phyloP scores from a whole-genome alignment of 2,797 vertebrate genomes.

The Leucoraja ocellata region DNA sequence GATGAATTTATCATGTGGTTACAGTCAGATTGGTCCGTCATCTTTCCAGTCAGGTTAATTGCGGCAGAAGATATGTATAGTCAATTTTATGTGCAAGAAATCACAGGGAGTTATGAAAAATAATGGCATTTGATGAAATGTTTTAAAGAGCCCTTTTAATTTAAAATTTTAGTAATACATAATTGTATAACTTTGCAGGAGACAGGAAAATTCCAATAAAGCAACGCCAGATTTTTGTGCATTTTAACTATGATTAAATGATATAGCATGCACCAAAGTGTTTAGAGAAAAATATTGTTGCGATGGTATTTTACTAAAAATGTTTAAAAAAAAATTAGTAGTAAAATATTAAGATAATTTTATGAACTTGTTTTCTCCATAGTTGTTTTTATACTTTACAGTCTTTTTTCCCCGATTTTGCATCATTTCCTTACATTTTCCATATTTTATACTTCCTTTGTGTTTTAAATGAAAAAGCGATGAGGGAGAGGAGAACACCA shows the following conservation, averaged over 20 bases:
- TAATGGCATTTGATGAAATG: constrained; percentile 46
- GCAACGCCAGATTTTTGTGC: not conserved
- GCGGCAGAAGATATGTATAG: constrained; percentile 42
- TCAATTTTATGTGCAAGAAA: constrained; percentile 17
- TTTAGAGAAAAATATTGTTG: not conserved
- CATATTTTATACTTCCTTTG: not conserved
- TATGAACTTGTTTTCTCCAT: not conserved
- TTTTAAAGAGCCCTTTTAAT: constrained; percentile 24
- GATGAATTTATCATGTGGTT: constrained; percentile 53
- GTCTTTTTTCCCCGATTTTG: not conserved
- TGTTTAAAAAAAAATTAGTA: not conserved
- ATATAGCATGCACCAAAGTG: too few species aligned
- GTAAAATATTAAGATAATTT: not conserved
- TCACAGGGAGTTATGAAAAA: constrained; percentile 37
- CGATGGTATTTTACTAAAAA: not conserved
- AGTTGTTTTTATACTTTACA: not conserved
- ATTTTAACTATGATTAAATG: not conserved
- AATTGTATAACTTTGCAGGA: not conserved
- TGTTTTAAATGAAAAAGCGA: not conserved
- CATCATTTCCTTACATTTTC: not conserved
- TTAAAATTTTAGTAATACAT: constrained; percentile 7
- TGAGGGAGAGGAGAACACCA: not conserved
- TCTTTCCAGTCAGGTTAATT: constrained; percentile 46
- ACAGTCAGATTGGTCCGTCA: constrained; percentile 47
- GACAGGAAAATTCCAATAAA: not conserved